These are phyloP conservation scores for Hermaeophaga mercurialis DNA, from an alignment of 2,888 invertebrate species.

Conservation along the genomic window DNA sequence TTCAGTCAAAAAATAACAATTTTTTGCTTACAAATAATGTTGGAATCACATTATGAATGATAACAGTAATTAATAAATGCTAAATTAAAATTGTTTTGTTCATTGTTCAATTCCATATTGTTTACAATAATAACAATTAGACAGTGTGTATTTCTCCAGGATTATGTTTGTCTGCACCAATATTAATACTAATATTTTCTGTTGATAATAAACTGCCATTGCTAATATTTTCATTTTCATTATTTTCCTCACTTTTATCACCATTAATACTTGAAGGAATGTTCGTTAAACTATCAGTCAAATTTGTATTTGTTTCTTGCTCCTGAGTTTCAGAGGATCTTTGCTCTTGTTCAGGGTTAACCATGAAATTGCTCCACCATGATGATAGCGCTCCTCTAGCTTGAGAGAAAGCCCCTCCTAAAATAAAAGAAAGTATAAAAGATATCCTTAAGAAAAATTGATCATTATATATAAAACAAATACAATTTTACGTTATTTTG, in stretches of 20 bases:
- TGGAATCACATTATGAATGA: too few species aligned
- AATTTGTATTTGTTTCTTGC: conserved; percentile 29
- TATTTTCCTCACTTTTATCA: conserved; percentile 35
- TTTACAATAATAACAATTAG: conserved; percentile 32
- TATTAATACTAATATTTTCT: conserved; percentile 30
- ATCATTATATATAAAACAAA: too few species aligned
- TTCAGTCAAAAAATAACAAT: too few species aligned
- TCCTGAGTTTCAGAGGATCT: conserved; percentile 43
- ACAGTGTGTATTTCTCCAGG: conserved; percentile 51
- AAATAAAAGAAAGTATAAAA: too few species aligned
- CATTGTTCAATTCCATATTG: not conserved
- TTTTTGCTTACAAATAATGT: too few species aligned
- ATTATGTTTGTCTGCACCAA: conserved; percentile 37
- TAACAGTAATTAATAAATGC: too few species aligned
- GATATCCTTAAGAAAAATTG: too few species aligned
- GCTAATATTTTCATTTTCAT: conserved; percentile 24
- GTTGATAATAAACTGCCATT: conserved; percentile 37
- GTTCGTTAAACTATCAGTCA: conserved; percentile 31
- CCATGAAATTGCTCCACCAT: conserved; percentile 80
- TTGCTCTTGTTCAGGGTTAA: conserved; percentile 56
- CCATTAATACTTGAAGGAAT: conserved; percentile 42
- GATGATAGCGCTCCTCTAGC: conserved; percentile 85
- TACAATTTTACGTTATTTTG: too few species aligned
- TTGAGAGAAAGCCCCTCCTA: conserved; percentile 84
- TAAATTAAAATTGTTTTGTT: not conserved